Evolutionary conservation across 1,140 invertebrate genomes (phyloP), one percentile per base, ranked within the genome.

Genomic region (Bicyclus anynana): DNA sequence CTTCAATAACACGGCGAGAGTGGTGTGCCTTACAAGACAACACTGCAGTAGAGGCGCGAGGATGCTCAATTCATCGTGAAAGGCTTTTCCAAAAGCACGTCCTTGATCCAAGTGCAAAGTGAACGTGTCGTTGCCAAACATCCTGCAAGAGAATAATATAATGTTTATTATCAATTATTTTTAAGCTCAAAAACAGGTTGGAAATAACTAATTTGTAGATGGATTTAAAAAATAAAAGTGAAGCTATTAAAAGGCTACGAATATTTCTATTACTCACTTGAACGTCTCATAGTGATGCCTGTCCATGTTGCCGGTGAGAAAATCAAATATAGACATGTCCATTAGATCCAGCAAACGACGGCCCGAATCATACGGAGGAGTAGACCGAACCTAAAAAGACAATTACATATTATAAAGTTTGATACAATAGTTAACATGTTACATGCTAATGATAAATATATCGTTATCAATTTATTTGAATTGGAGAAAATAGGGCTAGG

Each of bases 201-300:
- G n/a, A n/a, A n/a, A n/a, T n/a, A n/a, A n/a, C n/a, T n/a, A n/a
- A n/a, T n/a, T n/a, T n/a, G n/a, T n/a, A n/a, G n/a, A n/a, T n/a
- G n/a, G n/a, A n/a, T n/a, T n/a, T n/a, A n/a, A n/a, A n/a, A n/a
- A n/a, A n/a, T n/a, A n/a, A n/a, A n/a, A n/a, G n/a, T n/a, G n/a
- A n/a, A n/a, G n/a, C n/a, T n/a, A n/a, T n/a, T n/a, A n/a, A n/a
- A n/a, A n/a, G n/a, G n/a, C n/a, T n/a, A n/a, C n/a, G n/a, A n/a
- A n/a, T n/a, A n/a, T n/a, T n/a, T n/a, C n/a, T n/a, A n/a, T n/a
- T 33, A 88, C 89, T 83, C 77, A 93, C 91, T 92, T 94, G 87
- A 98, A 97, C 0, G 97, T 98, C 86, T 98, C 97, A 83, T 98
- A 98, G 88, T 99, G 97, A 91, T 99, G 98, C 37, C 98, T 90